phyloP scores from a whole-genome alignment of 2,888 invertebrate species.

The Chalcis sispes region DNA sequence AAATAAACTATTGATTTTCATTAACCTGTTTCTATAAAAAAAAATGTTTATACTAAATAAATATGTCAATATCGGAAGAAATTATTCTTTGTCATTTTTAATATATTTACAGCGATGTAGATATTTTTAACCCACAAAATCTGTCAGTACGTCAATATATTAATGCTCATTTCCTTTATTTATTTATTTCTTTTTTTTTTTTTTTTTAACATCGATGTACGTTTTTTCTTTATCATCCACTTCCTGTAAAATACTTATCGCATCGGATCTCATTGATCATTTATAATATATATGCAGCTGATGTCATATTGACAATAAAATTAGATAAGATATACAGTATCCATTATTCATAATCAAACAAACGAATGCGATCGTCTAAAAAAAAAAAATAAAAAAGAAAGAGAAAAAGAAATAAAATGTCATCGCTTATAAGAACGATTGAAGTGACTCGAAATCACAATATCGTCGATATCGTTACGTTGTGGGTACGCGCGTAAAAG shows the following conservation, averaged over 20 bases:
- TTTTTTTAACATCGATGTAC: neutral
- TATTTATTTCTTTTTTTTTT: no score
- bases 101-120: no score
- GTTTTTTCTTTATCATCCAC: conserved; percentile 8
- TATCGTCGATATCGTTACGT: neutral
- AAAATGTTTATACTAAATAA: no score
- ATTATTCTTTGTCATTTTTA: no score
- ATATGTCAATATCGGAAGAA: no score
- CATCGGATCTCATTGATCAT: conserved; percentile 11
- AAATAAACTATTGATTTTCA: no score
- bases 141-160: neutral
- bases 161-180: conserved; percentile 14
- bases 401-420: no score
- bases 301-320: neutral
- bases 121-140: no score
- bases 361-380: neutral
- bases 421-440: no score
- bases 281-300: neutral
- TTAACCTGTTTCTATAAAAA: no score
- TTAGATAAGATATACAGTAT: conserved; percentile 4
- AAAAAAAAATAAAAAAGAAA: no score
- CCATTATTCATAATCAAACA: conserved; percentile 11
- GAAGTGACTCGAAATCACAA: neutral
- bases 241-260: conserved; percentile 14
- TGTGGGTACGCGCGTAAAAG: neutral